A percentile compares a stretch with the other conserved stretches of the same genome.
Conservation (phyloP, 2,888 invertebrate species). For the Nesidiocoris tenuis region DNA sequence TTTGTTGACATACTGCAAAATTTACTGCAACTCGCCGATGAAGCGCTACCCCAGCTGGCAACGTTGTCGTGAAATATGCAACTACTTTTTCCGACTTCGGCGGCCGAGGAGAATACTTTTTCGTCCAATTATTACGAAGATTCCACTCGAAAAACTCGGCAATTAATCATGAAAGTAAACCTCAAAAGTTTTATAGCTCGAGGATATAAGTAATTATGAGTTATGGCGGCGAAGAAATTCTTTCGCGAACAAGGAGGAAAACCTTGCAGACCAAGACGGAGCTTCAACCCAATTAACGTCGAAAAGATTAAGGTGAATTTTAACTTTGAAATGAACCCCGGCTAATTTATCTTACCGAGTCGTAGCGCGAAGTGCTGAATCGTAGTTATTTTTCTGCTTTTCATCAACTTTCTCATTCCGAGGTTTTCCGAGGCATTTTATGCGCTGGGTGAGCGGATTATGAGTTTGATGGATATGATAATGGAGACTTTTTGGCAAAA, state of each 20-base stretch:
- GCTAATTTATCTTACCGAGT: conserved; percentile 7
- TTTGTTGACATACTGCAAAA: no score
- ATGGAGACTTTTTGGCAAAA: no score
- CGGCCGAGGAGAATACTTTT: no score
- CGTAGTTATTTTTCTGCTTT: neutral
- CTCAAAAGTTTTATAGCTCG: conserved; percentile 14
- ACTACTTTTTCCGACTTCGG: no score
- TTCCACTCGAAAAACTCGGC: neutral
- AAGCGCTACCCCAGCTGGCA: no score
- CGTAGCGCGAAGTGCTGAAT: conserved; percentile 2
- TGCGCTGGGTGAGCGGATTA: no score
- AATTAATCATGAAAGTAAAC: neutral
- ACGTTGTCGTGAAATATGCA: no score
- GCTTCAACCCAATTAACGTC: conserved; percentile 16
- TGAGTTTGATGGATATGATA: no score
- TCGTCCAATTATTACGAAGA: neutral
- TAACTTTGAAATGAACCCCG: conserved; percentile 21
- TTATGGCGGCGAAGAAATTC: neutral
- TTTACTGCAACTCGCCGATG: no score
- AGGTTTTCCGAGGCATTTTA: no score
- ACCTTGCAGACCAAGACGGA: neutral
- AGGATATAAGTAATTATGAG: conserved; percentile 21
- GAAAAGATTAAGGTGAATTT: conserved; percentile 25
- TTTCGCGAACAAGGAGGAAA: neutral
- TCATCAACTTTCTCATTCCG: neutral